Conservation (phyloP, 2,113 vertebrate species). For the Choloepus hoffmanni region DNA sequence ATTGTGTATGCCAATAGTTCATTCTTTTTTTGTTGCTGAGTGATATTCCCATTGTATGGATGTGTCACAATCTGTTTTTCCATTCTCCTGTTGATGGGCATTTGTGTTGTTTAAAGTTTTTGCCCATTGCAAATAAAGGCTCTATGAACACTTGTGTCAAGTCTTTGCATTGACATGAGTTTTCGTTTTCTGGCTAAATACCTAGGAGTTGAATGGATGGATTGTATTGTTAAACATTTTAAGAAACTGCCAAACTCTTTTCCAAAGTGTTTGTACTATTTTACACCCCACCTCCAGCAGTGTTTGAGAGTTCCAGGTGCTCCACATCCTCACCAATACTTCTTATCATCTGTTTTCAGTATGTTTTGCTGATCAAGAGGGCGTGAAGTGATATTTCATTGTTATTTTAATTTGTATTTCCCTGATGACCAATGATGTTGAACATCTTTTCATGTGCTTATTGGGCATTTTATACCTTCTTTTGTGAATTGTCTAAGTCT, state of each 20-base stretch:
- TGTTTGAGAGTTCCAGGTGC: not conserved
- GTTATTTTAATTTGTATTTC: not conserved
- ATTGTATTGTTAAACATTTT: not conserved
- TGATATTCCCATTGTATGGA: too few species aligned
- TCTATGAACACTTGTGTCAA: not conserved
- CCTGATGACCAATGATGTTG: not conserved
- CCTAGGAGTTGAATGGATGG: not conserved
- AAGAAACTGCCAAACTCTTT: not conserved
- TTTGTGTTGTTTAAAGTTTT: not conserved
- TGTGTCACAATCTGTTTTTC: not conserved
- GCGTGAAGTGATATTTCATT: not conserved
- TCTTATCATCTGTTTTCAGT: not conserved
- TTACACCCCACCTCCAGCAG: not conserved
- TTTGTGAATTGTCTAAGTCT: not conserved
- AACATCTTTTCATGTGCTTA: not conserved
- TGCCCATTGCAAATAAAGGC: not conserved
- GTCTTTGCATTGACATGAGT: not conserved
- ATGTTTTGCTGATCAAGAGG: not conserved
- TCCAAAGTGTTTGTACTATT: not conserved
- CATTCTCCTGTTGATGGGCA: not conserved
- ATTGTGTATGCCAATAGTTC: not conserved
- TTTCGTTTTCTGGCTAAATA: not conserved
- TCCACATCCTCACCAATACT: not conserved
- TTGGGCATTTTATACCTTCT: not conserved
- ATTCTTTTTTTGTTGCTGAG: not conserved